These are phyloP conservation scores for Prenolepis imparis DNA, from an alignment of 2,888 invertebrate species.

Conservation along the genomic window DNA sequence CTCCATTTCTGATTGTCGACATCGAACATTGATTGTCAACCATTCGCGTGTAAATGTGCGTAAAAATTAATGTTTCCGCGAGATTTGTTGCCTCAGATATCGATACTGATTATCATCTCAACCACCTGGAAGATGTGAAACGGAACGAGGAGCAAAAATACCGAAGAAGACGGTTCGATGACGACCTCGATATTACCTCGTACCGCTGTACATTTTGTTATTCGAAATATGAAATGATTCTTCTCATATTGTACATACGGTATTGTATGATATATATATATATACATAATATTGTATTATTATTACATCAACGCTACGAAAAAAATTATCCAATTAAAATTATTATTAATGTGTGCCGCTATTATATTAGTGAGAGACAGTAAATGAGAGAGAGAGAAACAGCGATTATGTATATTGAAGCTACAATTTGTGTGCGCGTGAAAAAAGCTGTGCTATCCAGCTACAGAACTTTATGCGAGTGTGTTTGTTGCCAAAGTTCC, in stretches of 20 bases:
- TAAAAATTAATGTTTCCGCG: conserved; percentile 9
- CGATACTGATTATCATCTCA: conserved; percentile 4
- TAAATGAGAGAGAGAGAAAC: conserved; percentile 46
- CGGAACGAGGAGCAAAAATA: conserved; percentile 23
- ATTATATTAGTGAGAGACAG: conserved; percentile 68
- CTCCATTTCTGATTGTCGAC: not conserved
- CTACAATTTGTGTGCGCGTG: conserved; percentile 69
- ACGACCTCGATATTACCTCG: conserved; percentile 78
- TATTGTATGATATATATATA: conserved; percentile 66
- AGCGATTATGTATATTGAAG: conserved; percentile 70
- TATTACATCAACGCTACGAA: conserved; percentile 74
- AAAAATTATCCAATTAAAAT: conserved; percentile 70
- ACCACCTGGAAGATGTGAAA: conserved; percentile 12
- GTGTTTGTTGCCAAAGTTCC: conserved; percentile 84
- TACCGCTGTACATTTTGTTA: conserved; percentile 82
- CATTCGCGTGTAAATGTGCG: not conserved
- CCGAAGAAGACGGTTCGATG: conserved; percentile 70
- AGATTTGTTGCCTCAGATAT: not conserved
- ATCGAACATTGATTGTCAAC: conserved; percentile 4
- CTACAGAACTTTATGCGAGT: conserved; percentile 74
- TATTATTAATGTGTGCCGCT: conserved; percentile 67
- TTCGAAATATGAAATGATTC: conserved; percentile 76
- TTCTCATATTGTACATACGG: conserved; percentile 76
- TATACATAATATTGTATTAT: conserved; percentile 71
- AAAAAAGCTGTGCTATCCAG: conserved; percentile 79